A percentile compares a stretch with the other conserved stretches of the same genome.
Evolutionary conservation across 2,797 vertebrate species (phyloP).

Genomic region (Taeniopygia guttata): DNA sequence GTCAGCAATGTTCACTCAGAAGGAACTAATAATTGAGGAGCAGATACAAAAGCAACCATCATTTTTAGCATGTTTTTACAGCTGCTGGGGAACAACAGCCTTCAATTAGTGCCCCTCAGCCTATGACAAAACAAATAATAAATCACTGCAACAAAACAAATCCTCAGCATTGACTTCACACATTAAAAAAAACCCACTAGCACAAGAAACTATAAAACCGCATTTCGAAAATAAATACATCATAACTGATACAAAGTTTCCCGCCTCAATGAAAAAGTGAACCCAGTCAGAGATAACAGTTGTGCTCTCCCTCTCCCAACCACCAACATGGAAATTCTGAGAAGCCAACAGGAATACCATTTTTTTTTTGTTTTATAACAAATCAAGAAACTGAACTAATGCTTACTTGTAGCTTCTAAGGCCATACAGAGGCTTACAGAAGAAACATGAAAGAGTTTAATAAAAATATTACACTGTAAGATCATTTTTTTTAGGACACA

Average conservation of each 20-base stretch:
- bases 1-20: slow-evolving; percentile 40
- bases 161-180: background rate
- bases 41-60: slow-evolving; percentile 17
- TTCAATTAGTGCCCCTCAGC: slow-evolving; percentile 8
- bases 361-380: background rate
- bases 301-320: background rate
- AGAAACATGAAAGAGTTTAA: background rate
- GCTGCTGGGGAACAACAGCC: slow-evolving; percentile 5
- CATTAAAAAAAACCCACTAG: background rate
- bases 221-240: background rate
- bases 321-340: background rate
- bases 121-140: slow-evolving; percentile 30
- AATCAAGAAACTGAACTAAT: background rate
- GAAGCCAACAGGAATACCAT: background rate
- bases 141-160: slow-evolving; percentile 33
- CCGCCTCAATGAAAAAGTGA: background rate
- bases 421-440: background rate
- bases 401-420: background rate
- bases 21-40: slow-evolving; percentile 26
- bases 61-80: slow-evolving; percentile 7
- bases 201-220: background rate
- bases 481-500: background rate
- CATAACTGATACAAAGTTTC: background rate
- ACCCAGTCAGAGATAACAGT: background rate
- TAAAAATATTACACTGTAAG: background rate